Evolutionary conservation across 2,888 invertebrate species (phyloP).

Genomic region (Odontocolon sp.): DNA sequence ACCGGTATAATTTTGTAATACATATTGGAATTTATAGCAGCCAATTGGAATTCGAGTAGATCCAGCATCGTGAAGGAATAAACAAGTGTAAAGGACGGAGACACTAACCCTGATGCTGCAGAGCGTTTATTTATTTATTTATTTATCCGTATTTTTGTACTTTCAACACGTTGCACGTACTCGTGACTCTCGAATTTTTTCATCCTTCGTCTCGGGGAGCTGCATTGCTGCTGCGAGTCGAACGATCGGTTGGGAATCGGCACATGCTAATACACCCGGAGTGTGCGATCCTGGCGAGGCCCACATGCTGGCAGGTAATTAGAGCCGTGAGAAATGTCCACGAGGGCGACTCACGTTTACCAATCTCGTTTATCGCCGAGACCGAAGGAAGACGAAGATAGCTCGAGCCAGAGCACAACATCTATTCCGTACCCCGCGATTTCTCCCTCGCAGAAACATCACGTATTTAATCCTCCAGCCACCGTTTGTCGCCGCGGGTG

Average conservation of each 20-base stretch:
- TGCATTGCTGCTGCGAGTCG: not conserved
- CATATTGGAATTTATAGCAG: not conserved
- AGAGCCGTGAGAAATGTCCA: constrained; percentile 73
- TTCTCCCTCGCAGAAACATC: constrained; percentile 38
- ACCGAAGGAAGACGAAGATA: constrained; percentile 62
- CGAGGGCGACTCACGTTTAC: constrained; percentile 59
- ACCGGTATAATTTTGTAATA: not conserved
- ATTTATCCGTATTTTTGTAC: constrained; percentile 40
- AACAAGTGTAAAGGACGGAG: not conserved
- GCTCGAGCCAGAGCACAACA: constrained; percentile 55
- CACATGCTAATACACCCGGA: constrained; percentile 69
- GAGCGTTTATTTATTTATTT: constrained; percentile 46
- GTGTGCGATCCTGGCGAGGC: constrained; percentile 53
- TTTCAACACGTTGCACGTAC: constrained; percentile 55
- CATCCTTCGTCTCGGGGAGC: constrained; percentile 4
- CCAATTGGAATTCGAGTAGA: not conserved
- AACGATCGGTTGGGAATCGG: constrained; percentile 67
- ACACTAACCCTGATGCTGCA: constrained; percentile 6
- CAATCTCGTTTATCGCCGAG: constrained; percentile 64
- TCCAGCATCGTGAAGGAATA: not conserved
- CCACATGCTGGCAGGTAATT: constrained; percentile 74
- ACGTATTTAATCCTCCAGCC: constrained; percentile 50
- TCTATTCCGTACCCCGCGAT: constrained; percentile 34
- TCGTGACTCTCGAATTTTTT: constrained; percentile 52
- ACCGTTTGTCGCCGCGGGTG: constrained; percentile 58